These are phyloP conservation scores for Sisor rabdophorus DNA, from an alignment of 2,113 vertebrate species.

Conservation along the genomic window DNA sequence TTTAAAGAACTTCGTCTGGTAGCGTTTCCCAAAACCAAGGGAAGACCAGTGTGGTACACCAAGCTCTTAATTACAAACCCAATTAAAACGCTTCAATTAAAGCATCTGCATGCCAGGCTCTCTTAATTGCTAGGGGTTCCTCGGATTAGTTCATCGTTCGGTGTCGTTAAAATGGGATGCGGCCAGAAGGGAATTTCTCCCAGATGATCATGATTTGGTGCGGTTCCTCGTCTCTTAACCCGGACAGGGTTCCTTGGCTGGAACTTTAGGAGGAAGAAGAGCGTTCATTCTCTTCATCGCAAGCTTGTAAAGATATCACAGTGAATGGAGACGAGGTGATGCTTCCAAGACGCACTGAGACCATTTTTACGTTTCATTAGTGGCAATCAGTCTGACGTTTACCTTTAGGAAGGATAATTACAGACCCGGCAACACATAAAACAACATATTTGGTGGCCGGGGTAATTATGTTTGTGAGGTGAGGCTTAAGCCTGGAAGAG, in stretches of 20 bases:
- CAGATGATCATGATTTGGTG: slow-evolving; percentile 12
- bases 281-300: not conserved
- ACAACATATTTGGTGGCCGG: slow-evolving; percentile 54
- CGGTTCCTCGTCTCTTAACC: not conserved
- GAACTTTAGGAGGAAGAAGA: too few species aligned
- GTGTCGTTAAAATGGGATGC: slow-evolving; percentile 29
- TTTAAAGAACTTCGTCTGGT: slow-evolving; percentile 43
- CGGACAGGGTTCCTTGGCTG: too few species aligned
- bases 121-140: slow-evolving; percentile 39
- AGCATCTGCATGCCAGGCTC: slow-evolving; percentile 53
- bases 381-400: slow-evolving; percentile 48
- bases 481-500: slow-evolving; percentile 29
- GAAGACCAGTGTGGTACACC: slow-evolving; percentile 55
- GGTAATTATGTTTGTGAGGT: slow-evolving; percentile 51
- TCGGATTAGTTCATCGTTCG: slow-evolving; percentile 16
- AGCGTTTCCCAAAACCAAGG: slow-evolving; percentile 48
- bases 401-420: slow-evolving; percentile 55
- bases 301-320: slow-evolving; percentile 26
- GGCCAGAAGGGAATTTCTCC: slow-evolving; percentile 23
- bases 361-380: slow-evolving; percentile 56
- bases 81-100: slow-evolving; percentile 48
- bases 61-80: slow-evolving; percentile 52
- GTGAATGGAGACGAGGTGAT: slow-evolving; percentile 24
- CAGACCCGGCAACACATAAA: slow-evolving; percentile 52
- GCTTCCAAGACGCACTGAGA: slow-evolving; percentile 36